Base-by-base conservation (phyloP, 2,113 vertebrate genomes). In the Talpa occidentalis region DNA sequence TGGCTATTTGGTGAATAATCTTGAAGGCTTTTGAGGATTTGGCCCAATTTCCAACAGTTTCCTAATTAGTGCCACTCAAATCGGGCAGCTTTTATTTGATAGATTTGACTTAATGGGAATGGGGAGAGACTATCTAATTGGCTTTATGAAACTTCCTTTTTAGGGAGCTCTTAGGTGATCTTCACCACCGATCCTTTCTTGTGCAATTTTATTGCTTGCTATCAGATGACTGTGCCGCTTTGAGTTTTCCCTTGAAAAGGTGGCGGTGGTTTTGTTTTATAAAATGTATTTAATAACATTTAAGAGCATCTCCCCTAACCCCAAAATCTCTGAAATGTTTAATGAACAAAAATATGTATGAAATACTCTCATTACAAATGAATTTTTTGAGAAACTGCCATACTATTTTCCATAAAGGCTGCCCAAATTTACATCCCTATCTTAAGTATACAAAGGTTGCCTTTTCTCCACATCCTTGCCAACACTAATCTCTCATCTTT, bases 201-300 rank as follows among this genome's bases (percentile, higher is more conserved):
- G 32, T 82, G n/a, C 52, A 49, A 2, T 78, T 72, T 78, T 62
- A 80, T 49, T 79, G 64, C 47, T 92, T 10, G 74, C 88, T 80
- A 76, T 60, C 32, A 64, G 66, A 59, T 85, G 64, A 14, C 52
- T 66, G 0, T 81, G 40, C 0, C 69, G 42, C 54, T 76, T 86
- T 77, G 15, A 56, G 12, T 32, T 95, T 92, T 93, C 15, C 59
- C 88, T 77, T 72, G 28, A 76, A 85, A 35, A 91, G 60, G 78
- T 72, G 72, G 52, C 11, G 49, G 67, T 88, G 26, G 10, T 88
- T 88, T 90, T 40, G 79, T 52, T 94, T 94, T 28, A 87, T 22
- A 11, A 70, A 88, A 88, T 83, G 16, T 49, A 74, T 92, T 88
- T 4, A 78, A 77, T 81, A 83, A 21, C 26, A 47, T 77, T 78